Conservation (phyloP, 2,797 vertebrate species). For the Anguilla marmorata region DNA sequence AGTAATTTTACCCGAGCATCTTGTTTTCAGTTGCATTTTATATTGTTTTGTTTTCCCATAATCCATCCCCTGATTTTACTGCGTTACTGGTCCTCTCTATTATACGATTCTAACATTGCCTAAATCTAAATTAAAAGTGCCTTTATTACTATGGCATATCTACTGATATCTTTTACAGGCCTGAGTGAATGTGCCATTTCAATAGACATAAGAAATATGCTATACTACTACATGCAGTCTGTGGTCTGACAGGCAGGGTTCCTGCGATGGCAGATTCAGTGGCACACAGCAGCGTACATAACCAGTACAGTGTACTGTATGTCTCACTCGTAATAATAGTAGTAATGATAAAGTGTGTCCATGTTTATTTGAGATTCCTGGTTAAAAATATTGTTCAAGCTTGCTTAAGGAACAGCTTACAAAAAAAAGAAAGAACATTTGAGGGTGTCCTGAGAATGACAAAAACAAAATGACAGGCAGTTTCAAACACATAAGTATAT, state of each 20-base stretch:
- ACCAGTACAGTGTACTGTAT: background rate
- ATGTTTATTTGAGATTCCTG: background rate
- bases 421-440: background rate
- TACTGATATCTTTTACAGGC: no score
- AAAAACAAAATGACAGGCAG: conserved; percentile 50
- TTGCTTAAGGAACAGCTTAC: background rate
- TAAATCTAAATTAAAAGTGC: background rate
- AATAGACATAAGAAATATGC: background rate
- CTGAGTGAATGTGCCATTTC: no score
- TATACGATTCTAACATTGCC: background rate
- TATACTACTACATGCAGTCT: background rate
- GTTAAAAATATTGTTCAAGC: background rate
- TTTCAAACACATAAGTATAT: conserved; percentile 70
- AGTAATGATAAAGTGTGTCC: background rate
- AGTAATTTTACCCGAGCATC: background rate
- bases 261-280: background rate
- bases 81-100: background rate
- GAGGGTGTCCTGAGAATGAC: background rate
- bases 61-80: background rate
- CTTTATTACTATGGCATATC: no score
- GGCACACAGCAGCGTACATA: background rate
- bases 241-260: background rate
- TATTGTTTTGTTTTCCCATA: background rate
- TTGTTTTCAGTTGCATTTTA: background rate
- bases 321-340: background rate